Evolutionary conservation across 2,888 invertebrate genomes (phyloP), one percentile per base, ranked within the genome.

Genomic region (Watsonalla cultraria): DNA sequence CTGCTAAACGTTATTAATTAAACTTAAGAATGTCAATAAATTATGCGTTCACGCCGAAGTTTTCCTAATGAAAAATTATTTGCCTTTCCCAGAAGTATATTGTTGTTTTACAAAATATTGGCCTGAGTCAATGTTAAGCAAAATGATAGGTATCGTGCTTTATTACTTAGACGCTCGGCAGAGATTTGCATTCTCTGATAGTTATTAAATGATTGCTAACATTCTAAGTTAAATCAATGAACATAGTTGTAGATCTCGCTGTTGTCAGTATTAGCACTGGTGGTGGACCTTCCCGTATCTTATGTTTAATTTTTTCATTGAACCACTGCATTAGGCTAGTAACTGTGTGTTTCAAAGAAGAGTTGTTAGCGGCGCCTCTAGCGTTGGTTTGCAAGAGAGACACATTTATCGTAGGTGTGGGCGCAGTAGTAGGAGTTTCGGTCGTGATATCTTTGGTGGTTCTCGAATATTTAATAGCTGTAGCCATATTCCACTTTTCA

Each of bases 271-370:
- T 54, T 47, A 74, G 62, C 46, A 68, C 46, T 8, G 63, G 55
- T 0, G 62, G 61, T 33, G 66, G 56, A 8, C 56, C 61, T 33
- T 68, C 59, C 51, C 61, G 66, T 2, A 76, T 51, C 55, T 65
- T 72, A n/a, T 62, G 56, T 54, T 62, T 64, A 14, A 76, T 56
- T 49, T 66, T 62, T 51, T 62, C 58, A 37, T 73, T 74, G 51
- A 84, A 83, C 84, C 84, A 85, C 9, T 80, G 72, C 74, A 85
- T 76, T 7, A 65, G 70, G 54, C 68, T 70, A 0, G 76, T 73
- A 9, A 42, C 42, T 42, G 42, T 42, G 42, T 42, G 11, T 11
- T 42, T 42, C 42, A 11, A 11, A 11, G 68, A 48, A 7, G 45
- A 45, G 7, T 13, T 47, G 11, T 48, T 14, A 11, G 34, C 37